phyloP scores from a whole-genome alignment of 2,797 vertebrate species.

The Lemur catta region DNA sequence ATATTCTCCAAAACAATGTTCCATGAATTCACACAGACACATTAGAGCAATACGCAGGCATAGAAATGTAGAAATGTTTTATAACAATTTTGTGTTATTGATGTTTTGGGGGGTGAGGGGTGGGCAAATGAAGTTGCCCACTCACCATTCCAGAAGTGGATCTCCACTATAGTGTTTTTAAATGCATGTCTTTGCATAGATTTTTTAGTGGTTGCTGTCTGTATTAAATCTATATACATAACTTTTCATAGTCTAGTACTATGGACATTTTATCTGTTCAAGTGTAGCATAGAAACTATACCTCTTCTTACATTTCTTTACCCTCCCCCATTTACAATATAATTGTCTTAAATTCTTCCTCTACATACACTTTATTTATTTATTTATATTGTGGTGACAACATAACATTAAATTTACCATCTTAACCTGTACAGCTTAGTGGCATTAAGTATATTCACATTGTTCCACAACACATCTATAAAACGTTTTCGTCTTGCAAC shows the following conservation, averaged over 20 bases:
- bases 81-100: neutral
- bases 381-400: neutral
- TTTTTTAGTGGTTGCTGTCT: neutral
- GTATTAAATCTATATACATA: neutral
- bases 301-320: neutral
- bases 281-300: neutral
- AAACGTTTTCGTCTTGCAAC: neutral
- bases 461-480: neutral
- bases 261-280: neutral
- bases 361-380: neutral
- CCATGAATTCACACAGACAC: neutral
- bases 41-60: neutral
- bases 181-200: neutral
- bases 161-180: neutral
- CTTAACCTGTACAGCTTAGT: neutral
- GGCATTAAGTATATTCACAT: neutral
- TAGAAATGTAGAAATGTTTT: neutral
- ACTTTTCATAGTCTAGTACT: neutral
- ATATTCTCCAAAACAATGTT: neutral
- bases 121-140: neutral
- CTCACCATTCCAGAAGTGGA: neutral
- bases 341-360: neutral
- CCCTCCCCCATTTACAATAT: neutral
- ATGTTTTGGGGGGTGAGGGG: neutral
- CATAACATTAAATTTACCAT: neutral